Base-by-base conservation (phyloP, 2,888 invertebrate species). In the Osmoderma eremita region DNA sequence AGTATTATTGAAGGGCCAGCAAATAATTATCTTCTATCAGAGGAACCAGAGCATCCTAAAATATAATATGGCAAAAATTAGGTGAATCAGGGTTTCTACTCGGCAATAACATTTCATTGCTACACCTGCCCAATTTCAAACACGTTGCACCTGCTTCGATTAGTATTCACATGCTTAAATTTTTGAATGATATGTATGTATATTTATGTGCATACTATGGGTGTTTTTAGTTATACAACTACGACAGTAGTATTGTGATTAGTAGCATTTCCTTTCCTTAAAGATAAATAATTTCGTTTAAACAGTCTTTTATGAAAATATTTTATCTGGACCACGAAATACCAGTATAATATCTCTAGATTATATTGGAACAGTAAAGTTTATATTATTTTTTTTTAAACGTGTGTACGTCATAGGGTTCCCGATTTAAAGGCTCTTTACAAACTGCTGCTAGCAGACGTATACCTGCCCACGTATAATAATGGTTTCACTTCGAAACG, bases 41-140 rank as follows among this genome's bases (percentile, higher is more conserved):
- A n/a, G n/a, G n/a, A n/a, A n/a, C n/a, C n/a, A n/a, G 8, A 30
- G 30, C 30, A 10, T 30, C 6, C 1, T 30, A 30, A 30, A 30
- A 30, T 3, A 30, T 8, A 8, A 4, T 30, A 5, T 30, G 10
- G 30, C 6, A 30, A 30, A 30, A 8, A 30, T 30, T 30, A 10
- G 30, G 30, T n/a, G n/a, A n/a, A n/a, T n/a, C n/a, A n/a, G n/a
- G n/a, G n/a, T n/a, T n/a, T n/a, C n/a, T n/a, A n/a, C n/a, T n/a
- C n/a, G n/a, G n/a, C n/a, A n/a, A n/a, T n/a, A n/a, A n/a, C 6
- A 30, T 30, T 8, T 30, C 10, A 6, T 30, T 30, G 18, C 38
- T 38, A 38, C 54, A 54, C 54, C 54, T 54, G 54, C 54, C 20
- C 20, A 54, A 36, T 53, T 53, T 53, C 36, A 17, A 20, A 39